Evolutionary conservation across 2,888 invertebrate species (phyloP), one percentile per base, ranked within the genome.

Genomic region (Odontocerum albicorne): DNA sequence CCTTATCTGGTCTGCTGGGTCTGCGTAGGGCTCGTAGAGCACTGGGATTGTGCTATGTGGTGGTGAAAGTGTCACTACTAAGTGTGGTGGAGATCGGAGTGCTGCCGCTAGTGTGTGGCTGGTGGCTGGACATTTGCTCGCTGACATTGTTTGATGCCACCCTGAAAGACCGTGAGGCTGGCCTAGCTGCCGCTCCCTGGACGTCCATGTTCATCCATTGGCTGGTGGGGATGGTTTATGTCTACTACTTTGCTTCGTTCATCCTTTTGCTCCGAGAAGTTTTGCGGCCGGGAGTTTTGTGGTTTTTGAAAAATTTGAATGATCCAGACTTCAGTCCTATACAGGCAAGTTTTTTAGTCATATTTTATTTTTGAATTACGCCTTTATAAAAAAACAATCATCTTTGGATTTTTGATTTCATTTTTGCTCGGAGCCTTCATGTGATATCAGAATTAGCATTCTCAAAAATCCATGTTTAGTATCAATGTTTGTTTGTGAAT

Each of bases 311-410:
- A 63, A 99, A 99, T 71, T 80, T 99, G 55, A 99, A 99, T 72
- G 98, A 99, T 75, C 98, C 99, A 0, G 98, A 99, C 67, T 99
- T 99, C 67, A 98, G 97, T 75, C 99, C 99, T 4, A 96, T 99
- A 58, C 96, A 95, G 78, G 95, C 84, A 61, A 49, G n/a, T n/a
- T 15, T 8, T 42, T n/a, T n/a, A n/a, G n/a, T n/a, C n/a, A n/a
- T n/a, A n/a, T n/a, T n/a, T n/a, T n/a, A n/a, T n/a, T n/a, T n/a
- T n/a, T n/a, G n/a, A n/a, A n/a, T n/a, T n/a, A n/a, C n/a, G n/a
- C n/a, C n/a, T n/a, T n/a, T n/a, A n/a, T n/a, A n/a, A n/a, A n/a
- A n/a, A n/a, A n/a, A n/a, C n/a, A n/a, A n/a, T n/a, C n/a, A n/a
- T n/a, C n/a, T n/a, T n/a, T n/a, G n/a, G n/a, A n/a, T n/a, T n/a